Evolutionary conservation across 2,888 invertebrate species (phyloP).

Genomic region (Ichneumoninae sp.): DNA sequence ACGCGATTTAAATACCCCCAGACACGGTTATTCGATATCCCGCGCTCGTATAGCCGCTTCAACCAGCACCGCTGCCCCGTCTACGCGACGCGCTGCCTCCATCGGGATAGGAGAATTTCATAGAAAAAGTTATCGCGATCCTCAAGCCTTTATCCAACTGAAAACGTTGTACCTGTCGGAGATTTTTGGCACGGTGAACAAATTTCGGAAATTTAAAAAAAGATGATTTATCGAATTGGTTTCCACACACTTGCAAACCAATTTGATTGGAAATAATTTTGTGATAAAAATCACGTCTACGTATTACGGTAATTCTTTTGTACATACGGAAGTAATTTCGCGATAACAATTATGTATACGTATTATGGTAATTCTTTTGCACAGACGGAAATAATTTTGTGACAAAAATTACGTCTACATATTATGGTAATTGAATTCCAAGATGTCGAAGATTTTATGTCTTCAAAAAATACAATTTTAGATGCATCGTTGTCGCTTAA

Average conservation of each 20-base stretch:
- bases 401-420: no score
- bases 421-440: no score
- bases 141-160: slow-evolving; percentile 12
- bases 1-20: slow-evolving; percentile 61
- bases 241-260: neutral
- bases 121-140: slow-evolving; percentile 49
- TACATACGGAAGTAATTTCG: neutral
- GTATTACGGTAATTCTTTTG: neutral
- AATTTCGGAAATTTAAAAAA: neutral
- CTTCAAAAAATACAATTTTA: no score
- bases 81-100: neutral
- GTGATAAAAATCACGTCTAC: neutral
- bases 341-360: neutral
- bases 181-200: slow-evolving; percentile 5
- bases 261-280: neutral
- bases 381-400: neutral
- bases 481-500: no score
- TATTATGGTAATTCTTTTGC: neutral
- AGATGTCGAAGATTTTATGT: neutral
- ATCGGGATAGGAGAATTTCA: slow-evolving; percentile 40
- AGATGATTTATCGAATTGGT: neutral
- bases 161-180: slow-evolving; percentile 18
- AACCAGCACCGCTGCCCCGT: neutral
- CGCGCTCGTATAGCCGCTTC: slow-evolving; percentile 52
- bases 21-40: slow-evolving; percentile 62